Evolutionary conservation across 2,113 vertebrate species (phyloP).

Genomic region (Callipepla squamata): DNA sequence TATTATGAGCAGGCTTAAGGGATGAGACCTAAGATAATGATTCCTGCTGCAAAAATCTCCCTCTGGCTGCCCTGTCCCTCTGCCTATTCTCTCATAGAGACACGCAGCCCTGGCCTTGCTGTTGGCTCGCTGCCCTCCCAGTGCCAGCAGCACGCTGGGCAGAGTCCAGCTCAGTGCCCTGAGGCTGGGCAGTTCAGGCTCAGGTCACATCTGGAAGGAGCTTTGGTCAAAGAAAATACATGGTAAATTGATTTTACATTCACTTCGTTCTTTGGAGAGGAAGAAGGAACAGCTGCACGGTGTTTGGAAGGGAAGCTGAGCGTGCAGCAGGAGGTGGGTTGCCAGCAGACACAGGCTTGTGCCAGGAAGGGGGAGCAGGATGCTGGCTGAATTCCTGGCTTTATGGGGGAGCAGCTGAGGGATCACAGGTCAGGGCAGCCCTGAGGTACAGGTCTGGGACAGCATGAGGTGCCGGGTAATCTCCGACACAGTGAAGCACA

Average conservation of each 20-base stretch:
- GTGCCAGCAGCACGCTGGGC: not conserved
- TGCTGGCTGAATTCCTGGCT: not conserved
- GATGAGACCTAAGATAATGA: not conserved
- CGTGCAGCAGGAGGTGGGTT: not conserved
- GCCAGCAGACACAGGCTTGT: not conserved
- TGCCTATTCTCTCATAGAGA: not conserved
- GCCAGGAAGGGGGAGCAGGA: not conserved
- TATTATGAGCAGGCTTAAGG: not conserved
- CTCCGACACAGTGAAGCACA: not conserved
- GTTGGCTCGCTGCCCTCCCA: not conserved
- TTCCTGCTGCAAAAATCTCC: not conserved
- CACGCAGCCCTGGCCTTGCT: not conserved
- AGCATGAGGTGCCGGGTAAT: not conserved
- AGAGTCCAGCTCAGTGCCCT: not conserved
- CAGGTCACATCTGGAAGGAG: not conserved
- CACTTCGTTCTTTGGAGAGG: not conserved
- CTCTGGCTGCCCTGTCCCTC: not conserved
- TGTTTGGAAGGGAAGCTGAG: slow-evolving; percentile 25
- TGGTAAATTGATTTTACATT: not conserved
- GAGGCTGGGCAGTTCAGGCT: slow-evolving; percentile 26
- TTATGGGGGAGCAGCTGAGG: rapidly evolving
- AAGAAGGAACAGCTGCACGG: slow-evolving; percentile 46
- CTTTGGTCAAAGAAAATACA: slow-evolving; percentile 19
- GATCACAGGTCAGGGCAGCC: not conserved
- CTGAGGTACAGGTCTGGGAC: rapidly evolving